These are phyloP conservation scores for Neoascia interrupta DNA, from an alignment of 2,888 invertebrate species.

Conservation along the genomic window DNA sequence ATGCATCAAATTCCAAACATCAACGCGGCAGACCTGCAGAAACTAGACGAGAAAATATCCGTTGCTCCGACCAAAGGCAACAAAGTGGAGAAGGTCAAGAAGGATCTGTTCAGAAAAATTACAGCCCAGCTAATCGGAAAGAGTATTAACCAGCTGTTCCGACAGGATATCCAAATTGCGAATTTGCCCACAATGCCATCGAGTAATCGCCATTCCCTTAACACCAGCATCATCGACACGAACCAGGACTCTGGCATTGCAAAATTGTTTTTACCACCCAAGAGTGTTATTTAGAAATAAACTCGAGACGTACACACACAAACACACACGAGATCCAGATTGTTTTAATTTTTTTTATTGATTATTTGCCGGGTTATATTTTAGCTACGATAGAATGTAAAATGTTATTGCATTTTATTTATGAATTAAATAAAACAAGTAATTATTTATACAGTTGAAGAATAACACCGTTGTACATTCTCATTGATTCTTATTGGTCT, in stretches of 20 bases:
- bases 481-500: too few relatives aligned
- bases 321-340: conserved; percentile 53
- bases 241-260: conserved; percentile 76
- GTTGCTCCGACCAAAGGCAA: conserved; percentile 85
- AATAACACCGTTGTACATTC: conserved; percentile 7
- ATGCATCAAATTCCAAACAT: conserved; percentile 91
- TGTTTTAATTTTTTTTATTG: conserved; percentile 49
- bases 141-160: conserved; percentile 92
- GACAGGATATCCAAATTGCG: conserved; percentile 91
- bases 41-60: conserved; percentile 91
- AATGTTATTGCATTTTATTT: conserved; percentile 68
- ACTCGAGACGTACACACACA: neutral
- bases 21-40: conserved; percentile 88
- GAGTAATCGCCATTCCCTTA: conserved; percentile 60
- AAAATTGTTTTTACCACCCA: conserved; percentile 74
- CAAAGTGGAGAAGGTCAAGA: conserved; percentile 93
- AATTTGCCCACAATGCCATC: conserved; percentile 87
- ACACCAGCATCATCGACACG: conserved; percentile 74
- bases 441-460: conserved; percentile 68
- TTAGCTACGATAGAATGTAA: conserved; percentile 57
- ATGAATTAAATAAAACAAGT: conserved; percentile 65
- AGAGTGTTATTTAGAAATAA: conserved; percentile 60
- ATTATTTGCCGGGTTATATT: conserved; percentile 67
- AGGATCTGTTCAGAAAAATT: conserved; percentile 94
- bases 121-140: conserved; percentile 90